Percentiles rank a stretch among this genome's conserved stretches.
These are phyloP conservation scores for Ceyx cyanopectus DNA, from an alignment of 2,113 vertebrate species.

Conservation along the genomic window DNA sequence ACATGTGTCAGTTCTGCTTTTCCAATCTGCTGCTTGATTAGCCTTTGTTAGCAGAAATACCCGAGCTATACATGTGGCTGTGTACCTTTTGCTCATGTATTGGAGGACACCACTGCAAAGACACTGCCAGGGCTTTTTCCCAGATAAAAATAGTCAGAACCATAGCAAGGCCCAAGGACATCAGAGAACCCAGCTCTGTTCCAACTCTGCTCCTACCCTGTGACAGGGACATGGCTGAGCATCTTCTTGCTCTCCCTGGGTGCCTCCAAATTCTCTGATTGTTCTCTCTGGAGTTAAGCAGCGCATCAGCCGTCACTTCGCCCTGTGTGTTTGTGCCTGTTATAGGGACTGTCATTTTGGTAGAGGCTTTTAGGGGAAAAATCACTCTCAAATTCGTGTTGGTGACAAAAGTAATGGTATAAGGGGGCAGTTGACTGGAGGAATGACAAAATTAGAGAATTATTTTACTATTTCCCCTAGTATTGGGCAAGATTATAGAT, in stretches of 20 bases:
- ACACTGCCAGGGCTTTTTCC: background rate
- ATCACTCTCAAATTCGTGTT: background rate
- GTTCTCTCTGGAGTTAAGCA: background rate
- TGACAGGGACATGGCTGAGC: accelerated
- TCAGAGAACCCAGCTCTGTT: background rate
- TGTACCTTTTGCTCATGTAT: background rate
- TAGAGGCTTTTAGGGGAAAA: background rate
- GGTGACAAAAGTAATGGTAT: background rate
- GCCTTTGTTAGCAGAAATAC: constrained; percentile 1
- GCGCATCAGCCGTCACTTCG: background rate
- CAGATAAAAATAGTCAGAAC: constrained; percentile 4
- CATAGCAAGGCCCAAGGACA: background rate
- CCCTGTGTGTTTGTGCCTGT: background rate
- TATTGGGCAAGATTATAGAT: background rate
- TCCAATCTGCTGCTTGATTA: constrained; percentile 42
- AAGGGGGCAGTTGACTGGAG: background rate
- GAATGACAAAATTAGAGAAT: background rate
- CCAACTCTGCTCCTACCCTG: background rate
- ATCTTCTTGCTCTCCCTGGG: background rate
- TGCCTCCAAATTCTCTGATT: background rate
- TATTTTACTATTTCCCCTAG: background rate
- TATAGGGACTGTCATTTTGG: background rate
- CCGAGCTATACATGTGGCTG: background rate
- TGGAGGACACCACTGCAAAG: background rate
- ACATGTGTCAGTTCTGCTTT: constrained; percentile 42